phyloP scores from a whole-genome alignment of 2,888 invertebrate species.

The Megaustenia siamemsis region DNA sequence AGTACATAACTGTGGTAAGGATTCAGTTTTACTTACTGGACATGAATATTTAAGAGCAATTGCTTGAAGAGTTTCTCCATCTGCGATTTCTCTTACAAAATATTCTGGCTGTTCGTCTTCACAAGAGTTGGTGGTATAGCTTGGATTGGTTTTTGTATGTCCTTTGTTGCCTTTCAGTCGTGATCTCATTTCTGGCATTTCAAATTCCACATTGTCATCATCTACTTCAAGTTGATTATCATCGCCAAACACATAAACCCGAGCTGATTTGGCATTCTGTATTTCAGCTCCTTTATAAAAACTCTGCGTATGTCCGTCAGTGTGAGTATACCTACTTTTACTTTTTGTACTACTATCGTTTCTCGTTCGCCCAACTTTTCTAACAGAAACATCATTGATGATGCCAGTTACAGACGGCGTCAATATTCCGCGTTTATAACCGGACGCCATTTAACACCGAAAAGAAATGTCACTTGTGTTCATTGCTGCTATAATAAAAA shows the following conservation, averaged over 20 bases:
- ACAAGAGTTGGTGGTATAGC: not conserved
- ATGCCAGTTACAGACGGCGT: not conserved
- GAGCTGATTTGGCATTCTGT: slow-evolving; percentile 72
- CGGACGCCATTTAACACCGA: slow-evolving; percentile 31
- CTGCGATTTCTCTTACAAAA: slow-evolving; percentile 68
- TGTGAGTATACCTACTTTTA: not conserved
- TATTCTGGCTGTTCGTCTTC: slow-evolving; percentile 62
- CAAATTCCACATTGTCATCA: slow-evolving; percentile 68
- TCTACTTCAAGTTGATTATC: slow-evolving; percentile 63
- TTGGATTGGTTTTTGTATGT: slow-evolving; percentile 21
- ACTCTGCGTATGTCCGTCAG: not conserved
- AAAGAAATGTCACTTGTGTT: not conserved
- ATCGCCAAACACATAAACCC: slow-evolving; percentile 73
- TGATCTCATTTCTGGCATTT: slow-evolving; percentile 71
- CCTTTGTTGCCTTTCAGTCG: slow-evolving; percentile 57
- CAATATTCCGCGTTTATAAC: slow-evolving; percentile 14
- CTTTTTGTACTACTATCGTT: not conserved
- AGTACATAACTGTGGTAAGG: too few relatives aligned
- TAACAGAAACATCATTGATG: not conserved
- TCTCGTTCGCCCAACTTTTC: not conserved
- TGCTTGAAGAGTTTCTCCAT: slow-evolving; percentile 74
- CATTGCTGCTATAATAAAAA: not conserved
- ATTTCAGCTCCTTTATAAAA: slow-evolving; percentile 59
- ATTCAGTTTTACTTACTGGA: slow-evolving; percentile 72
- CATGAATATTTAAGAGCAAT: slow-evolving; percentile 74